These are phyloP conservation scores for Hypena proboscidalis DNA, from an alignment of 2,888 invertebrate species.

Conservation along the genomic window DNA sequence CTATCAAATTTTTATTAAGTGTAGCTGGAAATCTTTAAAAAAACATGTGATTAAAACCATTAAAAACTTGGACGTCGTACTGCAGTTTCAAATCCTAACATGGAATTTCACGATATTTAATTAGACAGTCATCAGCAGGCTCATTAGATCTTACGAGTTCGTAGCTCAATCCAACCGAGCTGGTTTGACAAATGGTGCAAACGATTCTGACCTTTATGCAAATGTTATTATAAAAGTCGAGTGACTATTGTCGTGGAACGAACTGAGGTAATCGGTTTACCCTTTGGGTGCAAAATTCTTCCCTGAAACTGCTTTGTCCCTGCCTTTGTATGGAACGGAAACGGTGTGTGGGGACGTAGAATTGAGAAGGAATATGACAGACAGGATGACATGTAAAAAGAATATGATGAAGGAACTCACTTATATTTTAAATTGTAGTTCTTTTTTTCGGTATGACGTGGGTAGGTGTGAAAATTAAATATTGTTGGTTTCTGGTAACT, in stretches of 20 bases:
- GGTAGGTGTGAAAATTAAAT: no score
- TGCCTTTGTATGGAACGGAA: constrained; percentile 10
- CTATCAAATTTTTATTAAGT: no score
- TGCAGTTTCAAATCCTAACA: no score
- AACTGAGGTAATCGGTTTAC: constrained; percentile 65
- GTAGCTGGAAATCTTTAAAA: no score
- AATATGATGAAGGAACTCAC: no score
- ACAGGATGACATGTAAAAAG: no score
- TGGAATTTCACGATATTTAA: constrained; percentile 54
- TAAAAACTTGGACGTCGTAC: no score
- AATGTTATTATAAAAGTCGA: constrained; percentile 60
- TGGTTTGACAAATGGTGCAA: constrained; percentile 45
- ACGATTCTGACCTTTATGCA: constrained; percentile 65
- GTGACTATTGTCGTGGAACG: constrained; percentile 56
- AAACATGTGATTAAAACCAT: no score
- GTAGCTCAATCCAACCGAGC: constrained; percentile 61
- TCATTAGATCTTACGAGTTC: constrained; percentile 78
- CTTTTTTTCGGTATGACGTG: no score
- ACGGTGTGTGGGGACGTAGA: constrained; percentile 6
- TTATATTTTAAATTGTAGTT: no score
- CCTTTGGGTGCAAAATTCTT: constrained; percentile 60
- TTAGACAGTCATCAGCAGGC: constrained; percentile 71
- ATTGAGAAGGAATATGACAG: neutral
- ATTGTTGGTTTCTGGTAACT: no score
- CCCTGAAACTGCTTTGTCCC: constrained; percentile 29